A percentile compares a stretch with the other conserved stretches of the same genome.
These are phyloP conservation scores for Dugesia japonica DNA, from an alignment of 2,888 invertebrate genomes.

Conservation along the genomic window DNA sequence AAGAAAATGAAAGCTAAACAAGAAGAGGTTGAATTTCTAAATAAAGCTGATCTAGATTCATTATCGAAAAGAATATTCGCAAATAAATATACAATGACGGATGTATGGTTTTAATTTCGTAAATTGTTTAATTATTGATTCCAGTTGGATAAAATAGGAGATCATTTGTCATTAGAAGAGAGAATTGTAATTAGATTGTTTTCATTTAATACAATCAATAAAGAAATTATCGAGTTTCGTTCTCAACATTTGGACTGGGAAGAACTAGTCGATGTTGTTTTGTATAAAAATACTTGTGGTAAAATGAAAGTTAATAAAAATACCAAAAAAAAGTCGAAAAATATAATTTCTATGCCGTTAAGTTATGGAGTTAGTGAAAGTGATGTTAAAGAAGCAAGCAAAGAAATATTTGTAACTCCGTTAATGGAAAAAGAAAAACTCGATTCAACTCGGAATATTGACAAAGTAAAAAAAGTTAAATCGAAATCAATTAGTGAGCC, in stretches of 20 bases:
- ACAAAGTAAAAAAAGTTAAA: not conserved
- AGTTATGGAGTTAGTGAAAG: not conserved
- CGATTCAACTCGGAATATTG: too few relatives aligned
- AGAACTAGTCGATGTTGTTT: not conserved
- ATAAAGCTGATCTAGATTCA: not conserved
- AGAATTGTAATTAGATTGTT: not conserved
- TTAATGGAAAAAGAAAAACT: not conserved
- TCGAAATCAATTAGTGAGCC: not conserved
- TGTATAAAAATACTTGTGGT: not conserved
- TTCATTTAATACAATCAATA: not conserved
- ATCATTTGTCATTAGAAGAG: not conserved
- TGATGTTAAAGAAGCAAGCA: not conserved
- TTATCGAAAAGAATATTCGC: conserved; percentile 6
- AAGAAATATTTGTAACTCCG: not conserved
- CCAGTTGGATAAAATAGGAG: not conserved
- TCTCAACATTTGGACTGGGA: not conserved
- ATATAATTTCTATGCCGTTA: not conserved
- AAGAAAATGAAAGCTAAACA: not conserved
- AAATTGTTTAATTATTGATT: not conserved
- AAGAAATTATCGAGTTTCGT: not conserved
- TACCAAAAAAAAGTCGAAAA: not conserved
- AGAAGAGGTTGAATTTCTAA: not conserved
- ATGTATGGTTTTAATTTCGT: not conserved
- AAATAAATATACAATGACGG: not conserved
- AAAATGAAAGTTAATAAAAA: not conserved